Evolutionary conservation across 2,888 invertebrate species (phyloP), one percentile per base, ranked within the genome.

Genomic region (Entomobrya multifasciata): DNA sequence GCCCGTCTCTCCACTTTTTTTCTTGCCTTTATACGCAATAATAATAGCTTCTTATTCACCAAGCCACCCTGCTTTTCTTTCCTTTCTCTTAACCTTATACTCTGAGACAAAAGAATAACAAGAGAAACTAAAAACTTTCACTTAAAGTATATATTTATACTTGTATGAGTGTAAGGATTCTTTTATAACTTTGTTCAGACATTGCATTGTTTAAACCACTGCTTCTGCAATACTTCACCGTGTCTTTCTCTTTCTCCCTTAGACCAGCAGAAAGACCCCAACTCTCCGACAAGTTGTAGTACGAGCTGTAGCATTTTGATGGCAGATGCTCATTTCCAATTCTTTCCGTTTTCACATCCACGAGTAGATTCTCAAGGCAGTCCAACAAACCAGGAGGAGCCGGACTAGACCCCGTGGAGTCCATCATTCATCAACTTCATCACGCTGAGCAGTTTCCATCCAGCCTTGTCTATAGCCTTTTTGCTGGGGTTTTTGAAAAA

Each of bases 351-450:
- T 52, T 30, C 36, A n/a, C n/a, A n/a, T n/a, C n/a, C 6, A 1
- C 55, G 13, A 27, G 20, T 20, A 55, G 30, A 30, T 20, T n/a
- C n/a, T 30, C 52, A 30, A 55, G 22, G 17, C 47, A 76, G n/a
- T 30, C 76, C 52, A 76, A 76, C 70, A 55, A 77, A 60, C 57
- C 70, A 15, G 57, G 57, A 70, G 72, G 62, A 27, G 52, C n/a
- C n/a, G 36, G 74, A 44, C 47, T 57, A 47, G 74, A 62, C 79
- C 85, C 79, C 55, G 67, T 55, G 60, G 85, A 86, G 85, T 86
- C 79, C 74, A 86, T 86, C 85, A 86, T 86, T 86, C 85, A 86
- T 86, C 85, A 86, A 86, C 85, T 79, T 86, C 85, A 86, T 79
- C 85, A 57, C 70, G 77, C 85, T 70, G 78, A 36, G 78, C 84